These are phyloP conservation scores for Cephus pygmeus DNA, from an alignment of 2,888 invertebrate species.

Conservation along the genomic window DNA sequence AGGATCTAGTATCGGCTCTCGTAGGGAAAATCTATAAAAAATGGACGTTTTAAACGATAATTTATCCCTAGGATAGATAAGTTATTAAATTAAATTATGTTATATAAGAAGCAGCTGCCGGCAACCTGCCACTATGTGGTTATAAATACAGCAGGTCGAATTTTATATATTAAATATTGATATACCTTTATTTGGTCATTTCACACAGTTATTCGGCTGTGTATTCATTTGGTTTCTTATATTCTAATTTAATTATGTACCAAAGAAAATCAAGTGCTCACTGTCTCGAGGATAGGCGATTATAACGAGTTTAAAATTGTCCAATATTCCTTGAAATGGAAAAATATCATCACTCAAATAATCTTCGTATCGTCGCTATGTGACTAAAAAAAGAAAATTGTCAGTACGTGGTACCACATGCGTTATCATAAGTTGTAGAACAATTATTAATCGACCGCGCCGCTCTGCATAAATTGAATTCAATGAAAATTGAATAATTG, in stretches of 20 bases:
- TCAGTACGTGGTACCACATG: neutral
- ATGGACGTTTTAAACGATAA: neutral
- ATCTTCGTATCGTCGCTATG: neutral
- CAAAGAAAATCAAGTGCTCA: neutral
- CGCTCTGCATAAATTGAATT: neutral
- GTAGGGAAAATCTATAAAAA: neutral
- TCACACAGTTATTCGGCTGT: neutral
- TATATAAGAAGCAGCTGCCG: neutral
- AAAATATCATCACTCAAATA: neutral
- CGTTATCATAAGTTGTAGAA: neutral
- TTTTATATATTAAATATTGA: neutral
- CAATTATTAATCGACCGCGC: neutral
- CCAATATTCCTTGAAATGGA: neutral
- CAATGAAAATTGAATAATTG: neutral
- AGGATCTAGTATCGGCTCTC: neutral
- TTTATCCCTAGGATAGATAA: neutral
- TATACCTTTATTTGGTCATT: neutral
- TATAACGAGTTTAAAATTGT: neutral
- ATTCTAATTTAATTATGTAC: neutral
- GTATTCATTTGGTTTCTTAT: neutral
- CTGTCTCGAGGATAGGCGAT: neutral
- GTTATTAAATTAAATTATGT: neutral
- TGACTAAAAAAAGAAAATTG: neutral
- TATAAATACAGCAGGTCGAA: neutral
- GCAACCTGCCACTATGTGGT: neutral